A percentile compares a stretch with the other conserved stretches of the same genome.
These are phyloP conservation scores for Caenorhabditis imperialis DNA, from an alignment of 2,888 invertebrate genomes.

Conservation along the genomic window DNA sequence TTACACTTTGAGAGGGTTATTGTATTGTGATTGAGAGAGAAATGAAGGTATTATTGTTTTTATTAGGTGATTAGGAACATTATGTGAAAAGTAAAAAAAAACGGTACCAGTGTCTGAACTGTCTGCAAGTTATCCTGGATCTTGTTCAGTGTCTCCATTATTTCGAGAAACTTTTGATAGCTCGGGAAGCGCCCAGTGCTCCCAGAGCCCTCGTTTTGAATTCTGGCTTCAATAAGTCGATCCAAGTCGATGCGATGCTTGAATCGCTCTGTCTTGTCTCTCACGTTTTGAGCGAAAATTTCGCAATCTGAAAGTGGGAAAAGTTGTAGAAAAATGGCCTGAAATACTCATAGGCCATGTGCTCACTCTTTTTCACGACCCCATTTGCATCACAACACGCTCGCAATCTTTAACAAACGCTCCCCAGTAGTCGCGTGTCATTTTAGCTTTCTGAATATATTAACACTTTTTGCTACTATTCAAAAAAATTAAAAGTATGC, in stretches of 20 bases:
- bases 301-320: conserved; percentile 23
- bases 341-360: neutral
- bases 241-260: conserved; percentile 27
- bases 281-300: conserved; percentile 4
- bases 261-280: conserved; percentile 9
- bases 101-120: conserved; percentile 18
- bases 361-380: conserved; percentile 7
- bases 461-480: too few species aligned
- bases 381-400: conserved; percentile 11
- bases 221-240: conserved; percentile 5
- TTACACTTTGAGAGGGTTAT: conserved; percentile 20
- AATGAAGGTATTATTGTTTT: too few species aligned
- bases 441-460: too few species aligned
- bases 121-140: conserved; percentile 20
- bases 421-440: conserved; percentile 23
- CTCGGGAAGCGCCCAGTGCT: neutral
- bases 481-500: too few species aligned
- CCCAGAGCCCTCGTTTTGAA: neutral
- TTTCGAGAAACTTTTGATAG: conserved; percentile 4
- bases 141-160: conserved; percentile 18
- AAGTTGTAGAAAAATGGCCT: neutral
- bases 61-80: too few species aligned
- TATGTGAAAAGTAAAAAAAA: too few species aligned
- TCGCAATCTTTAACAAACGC: conserved; percentile 13
- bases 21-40: too few species aligned